Conservation (phyloP, 2,113 vertebrate species). For the Meleagris gallopavo region DNA sequence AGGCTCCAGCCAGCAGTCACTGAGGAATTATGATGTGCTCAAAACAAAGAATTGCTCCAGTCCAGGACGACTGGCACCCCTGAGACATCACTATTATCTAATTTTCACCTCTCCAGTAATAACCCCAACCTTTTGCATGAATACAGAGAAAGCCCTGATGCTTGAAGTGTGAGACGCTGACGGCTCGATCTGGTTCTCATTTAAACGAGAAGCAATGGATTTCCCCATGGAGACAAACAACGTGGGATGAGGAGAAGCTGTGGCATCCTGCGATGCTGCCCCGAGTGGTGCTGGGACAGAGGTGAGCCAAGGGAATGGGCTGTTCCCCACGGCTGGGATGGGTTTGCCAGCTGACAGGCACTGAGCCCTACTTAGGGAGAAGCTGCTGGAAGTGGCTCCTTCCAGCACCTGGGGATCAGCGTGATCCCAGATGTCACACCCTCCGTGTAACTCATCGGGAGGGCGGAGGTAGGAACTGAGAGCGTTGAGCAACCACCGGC, state of each 20-base stretch:
- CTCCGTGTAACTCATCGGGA: conserved; percentile 49
- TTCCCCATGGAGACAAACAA: neutral
- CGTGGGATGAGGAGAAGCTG: neutral
- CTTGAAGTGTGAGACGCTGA: neutral
- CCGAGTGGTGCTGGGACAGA: neutral
- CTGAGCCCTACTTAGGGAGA: neutral
- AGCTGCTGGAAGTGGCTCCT: conserved; percentile 5
- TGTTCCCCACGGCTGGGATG: neutral
- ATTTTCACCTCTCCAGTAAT: conserved; percentile 8
- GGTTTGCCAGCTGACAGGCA: neutral
- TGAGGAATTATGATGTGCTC: neutral
- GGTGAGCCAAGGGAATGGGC: neutral
- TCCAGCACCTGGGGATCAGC: conserved; percentile 33
- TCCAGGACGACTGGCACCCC: neutral
- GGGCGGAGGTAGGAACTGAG: conserved; percentile 22
- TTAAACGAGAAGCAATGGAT: neutral
- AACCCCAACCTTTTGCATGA: neutral
- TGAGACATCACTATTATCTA: neutral
- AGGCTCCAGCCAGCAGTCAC: conserved; percentile 15
- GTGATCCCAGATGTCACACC: conserved; percentile 34
- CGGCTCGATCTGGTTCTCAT: neutral
- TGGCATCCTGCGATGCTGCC: rapidly evolving
- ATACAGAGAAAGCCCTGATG: neutral
- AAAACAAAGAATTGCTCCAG: neutral
- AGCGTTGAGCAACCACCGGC: conserved; percentile 53